Evolutionary conservation across 2,797 vertebrate genomes (phyloP).

Genomic region (Hydrolagus colliei): DNA sequence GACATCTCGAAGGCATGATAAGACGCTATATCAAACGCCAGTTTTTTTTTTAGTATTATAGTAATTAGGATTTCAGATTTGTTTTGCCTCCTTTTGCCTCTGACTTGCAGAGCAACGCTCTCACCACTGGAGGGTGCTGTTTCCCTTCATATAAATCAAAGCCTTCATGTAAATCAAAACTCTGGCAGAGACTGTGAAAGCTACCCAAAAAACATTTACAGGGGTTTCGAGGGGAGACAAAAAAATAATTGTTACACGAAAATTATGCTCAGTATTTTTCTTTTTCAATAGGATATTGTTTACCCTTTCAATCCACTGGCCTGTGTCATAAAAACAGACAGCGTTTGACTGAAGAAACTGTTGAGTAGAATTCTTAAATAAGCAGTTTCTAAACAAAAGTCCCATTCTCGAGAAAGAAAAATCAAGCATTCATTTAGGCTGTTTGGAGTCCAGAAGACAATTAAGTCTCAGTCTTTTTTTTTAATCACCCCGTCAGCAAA

Average conservation of each 20-base stretch:
- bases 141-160: slow-evolving; percentile 13
- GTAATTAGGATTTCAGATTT: neutral
- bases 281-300: neutral
- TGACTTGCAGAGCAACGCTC: neutral
- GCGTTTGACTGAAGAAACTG: neutral
- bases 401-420: neutral
- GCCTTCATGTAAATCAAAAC: too few species aligned
- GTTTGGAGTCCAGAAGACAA: neutral
- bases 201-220: too few species aligned
- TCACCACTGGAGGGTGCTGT: slow-evolving; percentile 2
- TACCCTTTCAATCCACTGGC: neutral
- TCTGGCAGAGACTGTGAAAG: too few species aligned
- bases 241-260: neutral
- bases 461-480: neutral
- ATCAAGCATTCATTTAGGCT: neutral
- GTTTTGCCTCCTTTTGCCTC: neutral
- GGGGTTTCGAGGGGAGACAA: neutral
- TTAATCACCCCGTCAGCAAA: neutral
- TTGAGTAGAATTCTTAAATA: neutral
- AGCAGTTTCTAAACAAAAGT: neutral
- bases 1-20: too few species aligned
- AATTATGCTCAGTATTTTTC: neutral
- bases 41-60: too few species aligned
- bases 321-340: neutral
- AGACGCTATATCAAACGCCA: too few species aligned